Conservation (phyloP, 2,113 vertebrate species). For the Narcine bancroftii region DNA sequence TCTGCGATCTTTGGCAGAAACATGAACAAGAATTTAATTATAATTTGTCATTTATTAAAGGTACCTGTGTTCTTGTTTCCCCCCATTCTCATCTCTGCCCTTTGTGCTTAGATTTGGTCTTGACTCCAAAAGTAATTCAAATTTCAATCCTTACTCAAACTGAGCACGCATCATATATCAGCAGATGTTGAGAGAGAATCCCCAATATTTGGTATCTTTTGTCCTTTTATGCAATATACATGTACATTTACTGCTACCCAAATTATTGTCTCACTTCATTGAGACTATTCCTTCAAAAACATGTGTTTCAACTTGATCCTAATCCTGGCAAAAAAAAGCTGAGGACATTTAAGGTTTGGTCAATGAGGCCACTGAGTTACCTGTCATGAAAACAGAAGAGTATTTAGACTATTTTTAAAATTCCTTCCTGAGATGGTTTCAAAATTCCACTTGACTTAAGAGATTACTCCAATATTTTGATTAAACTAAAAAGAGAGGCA, state of each 20-base stretch:
- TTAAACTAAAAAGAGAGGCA: neutral
- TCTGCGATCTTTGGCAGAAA: neutral
- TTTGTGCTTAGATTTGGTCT: no score
- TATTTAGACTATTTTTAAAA: slow-evolving; percentile 11
- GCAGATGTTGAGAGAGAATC: neutral
- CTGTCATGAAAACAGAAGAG: neutral
- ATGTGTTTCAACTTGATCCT: neutral
- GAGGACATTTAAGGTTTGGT: neutral
- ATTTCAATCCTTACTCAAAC: neutral
- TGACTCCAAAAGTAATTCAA: neutral
- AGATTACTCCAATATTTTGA: neutral
- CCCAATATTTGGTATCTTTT: neutral
- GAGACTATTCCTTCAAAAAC: neutral
- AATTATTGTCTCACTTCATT: neutral
- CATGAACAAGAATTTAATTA: no score
- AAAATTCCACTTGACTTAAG: neutral
- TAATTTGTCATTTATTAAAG: no score
- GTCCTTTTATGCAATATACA: no score
- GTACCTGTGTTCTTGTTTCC: no score
- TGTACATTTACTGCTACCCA: neutral
- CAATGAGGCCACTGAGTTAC: neutral
- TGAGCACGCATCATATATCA: neutral
- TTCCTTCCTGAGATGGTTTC: neutral
- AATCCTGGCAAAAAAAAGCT: neutral
- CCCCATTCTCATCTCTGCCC: no score